Evolutionary conservation across 1,140 invertebrate genomes (phyloP), one percentile per base, ranked within the genome.

Genomic region (Ceratosolen solmsi): DNA sequence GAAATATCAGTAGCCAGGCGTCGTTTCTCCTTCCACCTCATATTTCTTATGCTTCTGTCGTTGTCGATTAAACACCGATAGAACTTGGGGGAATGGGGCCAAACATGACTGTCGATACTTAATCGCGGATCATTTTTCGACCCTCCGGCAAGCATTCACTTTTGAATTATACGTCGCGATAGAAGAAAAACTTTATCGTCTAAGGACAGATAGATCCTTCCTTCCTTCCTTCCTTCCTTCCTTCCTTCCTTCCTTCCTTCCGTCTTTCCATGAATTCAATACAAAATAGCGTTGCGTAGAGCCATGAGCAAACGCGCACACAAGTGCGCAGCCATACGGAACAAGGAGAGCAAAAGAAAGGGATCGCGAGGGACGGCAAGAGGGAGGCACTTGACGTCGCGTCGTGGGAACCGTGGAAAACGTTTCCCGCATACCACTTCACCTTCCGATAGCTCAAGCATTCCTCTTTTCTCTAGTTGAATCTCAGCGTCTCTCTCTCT

Each of bases 371-470:
- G 84, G 72, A 58, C 75, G 82, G 80, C 78, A 72, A 60, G 82
- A 81, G 56, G 82, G 85, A 72, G 85, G 83, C 84, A 88, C 85
- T 85, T 86, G 84, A 86, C 87, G 87, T 88, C 84, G 87, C 85
- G 85, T 86, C 90, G 89, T 91, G 90, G 88, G 89, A 91, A 91
- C 88, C 89, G 85, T 88, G 90, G 89, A 91, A 91, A 91, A 90
- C 87, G 87, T 90, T 90, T 90, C 88, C 88, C 89, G 88, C 89
- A 90, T 89, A 90, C 88, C 89, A 86, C 87, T 84, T 82, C 60
- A 60, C 73, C 73, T 70, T 41, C 71, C 54, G 38, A 22, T 54
- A 60, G 49, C 54, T 75, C 74, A 49, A 38, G 25, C 51, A 33
- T 76, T 75, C 77, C 63, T 72, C 41, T 49, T 54, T 49, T 30